Evolutionary conservation across 2,888 invertebrate genomes (phyloP).

Genomic region (Apamea anceps): DNA sequence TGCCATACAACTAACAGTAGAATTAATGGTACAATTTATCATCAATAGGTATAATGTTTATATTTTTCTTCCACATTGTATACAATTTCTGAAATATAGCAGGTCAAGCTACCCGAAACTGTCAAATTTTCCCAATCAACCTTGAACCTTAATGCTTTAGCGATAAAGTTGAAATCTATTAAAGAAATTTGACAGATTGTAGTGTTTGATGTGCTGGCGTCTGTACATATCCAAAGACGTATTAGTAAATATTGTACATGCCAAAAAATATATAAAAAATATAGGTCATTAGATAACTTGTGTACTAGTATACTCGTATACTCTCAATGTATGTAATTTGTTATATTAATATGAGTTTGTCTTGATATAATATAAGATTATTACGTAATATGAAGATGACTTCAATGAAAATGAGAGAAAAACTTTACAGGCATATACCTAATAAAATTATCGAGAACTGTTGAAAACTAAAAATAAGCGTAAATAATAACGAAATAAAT

Average conservation of each 20-base stretch:
- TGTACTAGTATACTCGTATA: not conserved
- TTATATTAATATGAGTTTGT: slow-evolving; percentile 1
- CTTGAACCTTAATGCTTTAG: no score
- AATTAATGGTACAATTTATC: slow-evolving; percentile 5
- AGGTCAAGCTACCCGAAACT: no score
- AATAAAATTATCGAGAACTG: not conserved
- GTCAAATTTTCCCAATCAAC: no score
- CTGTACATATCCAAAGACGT: slow-evolving; percentile 1
- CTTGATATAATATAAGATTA: not conserved
- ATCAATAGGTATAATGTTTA: slow-evolving; percentile 2
- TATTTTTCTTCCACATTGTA: not conserved
- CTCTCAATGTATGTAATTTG: not conserved
- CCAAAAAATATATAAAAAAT: slow-evolving; percentile 51
- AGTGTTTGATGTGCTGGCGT: no score
- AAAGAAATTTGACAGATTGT: no score
- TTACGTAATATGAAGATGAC: not conserved
- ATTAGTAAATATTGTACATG: slow-evolving; percentile 37
- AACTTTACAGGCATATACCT: no score
- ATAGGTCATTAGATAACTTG: no score
- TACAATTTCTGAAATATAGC: not conserved
- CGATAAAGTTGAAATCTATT: no score
- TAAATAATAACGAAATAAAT: slow-evolving; percentile 45
- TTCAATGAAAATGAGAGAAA: not conserved
- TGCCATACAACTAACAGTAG: not conserved
- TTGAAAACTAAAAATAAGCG: slow-evolving; percentile 10